Base-by-base conservation (phyloP, 2,797 vertebrate species). In the Acrossocheilus wenchowensis region DNA sequence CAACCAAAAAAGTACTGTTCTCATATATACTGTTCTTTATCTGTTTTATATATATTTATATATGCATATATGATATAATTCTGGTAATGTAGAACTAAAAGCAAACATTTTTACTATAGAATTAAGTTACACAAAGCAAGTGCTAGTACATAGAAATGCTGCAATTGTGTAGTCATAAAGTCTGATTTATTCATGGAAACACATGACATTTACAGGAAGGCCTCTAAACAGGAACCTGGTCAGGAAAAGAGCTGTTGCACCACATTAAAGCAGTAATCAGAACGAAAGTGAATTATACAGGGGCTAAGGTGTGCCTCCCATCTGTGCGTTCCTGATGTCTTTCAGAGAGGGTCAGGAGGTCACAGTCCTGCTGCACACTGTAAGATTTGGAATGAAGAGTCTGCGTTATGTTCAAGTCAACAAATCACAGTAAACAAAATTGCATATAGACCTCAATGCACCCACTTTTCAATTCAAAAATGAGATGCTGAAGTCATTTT, bases 141-240 rank as follows among this genome's bases (percentile, higher is more conserved):
- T 54, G 12, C 26, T 19, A 54, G 23, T 43, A 57, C n/a, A 57
- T 41, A 57, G 23, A 84, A 78, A 69, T 69, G 48, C 50, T 84
- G 57, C 82, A 74, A 64, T 74, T 74, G 45, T 84, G 74, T 57
- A 86, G 39, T 73, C 52, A 80, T 72, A 26, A 86, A 73, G 84
- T 62, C 52, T 39, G 78, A 86, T 80, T 73, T 81, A 86, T 86
- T 86, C 68, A 72, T 86, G 78, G 78, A 64, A 81, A 81, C 68
- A 73, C 78, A 86, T 86, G 68, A 86, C 84, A 73, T 86, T 86
- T 86, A 80, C 84, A 80, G 84, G 84, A 86, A 86, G 78, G 84
- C 54, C 78, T 73, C 78, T 86, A 80, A 86, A 86, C 84, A 86
- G 84, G 84, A 86, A 86, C 84, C 78, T 86, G 84, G 52, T 71